These are phyloP conservation scores for Orycteropus afer DNA, from an alignment of 2,113 vertebrate genomes.

Conservation along the genomic window DNA sequence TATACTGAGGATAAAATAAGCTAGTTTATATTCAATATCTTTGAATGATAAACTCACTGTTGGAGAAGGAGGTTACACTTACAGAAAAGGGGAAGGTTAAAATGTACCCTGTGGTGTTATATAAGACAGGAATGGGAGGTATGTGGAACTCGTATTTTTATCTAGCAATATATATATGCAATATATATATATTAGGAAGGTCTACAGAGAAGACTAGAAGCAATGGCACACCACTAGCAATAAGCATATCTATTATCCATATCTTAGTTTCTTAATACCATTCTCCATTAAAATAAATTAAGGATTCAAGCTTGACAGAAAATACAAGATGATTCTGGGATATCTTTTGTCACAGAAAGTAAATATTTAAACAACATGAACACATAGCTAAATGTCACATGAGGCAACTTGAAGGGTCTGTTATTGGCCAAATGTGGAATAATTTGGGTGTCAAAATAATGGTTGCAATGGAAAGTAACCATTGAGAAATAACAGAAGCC, in stretches of 20 bases:
- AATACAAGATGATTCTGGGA: not conserved
- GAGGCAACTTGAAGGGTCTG: not conserved
- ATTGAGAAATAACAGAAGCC: not conserved
- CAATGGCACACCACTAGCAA: not conserved
- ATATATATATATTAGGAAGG: not conserved
- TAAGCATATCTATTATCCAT: not conserved
- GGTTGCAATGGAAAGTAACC: not conserved
- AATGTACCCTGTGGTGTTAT: not conserved
- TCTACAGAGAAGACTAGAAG: not conserved
- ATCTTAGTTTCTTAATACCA: not conserved
- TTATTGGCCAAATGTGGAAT: not conserved
- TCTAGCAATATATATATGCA: not conserved
- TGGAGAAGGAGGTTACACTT: not conserved
- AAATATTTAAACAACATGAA: not conserved
- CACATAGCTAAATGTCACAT: not conserved
- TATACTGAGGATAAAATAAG: not conserved
- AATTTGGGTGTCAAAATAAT: not conserved
- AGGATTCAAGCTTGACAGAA: too few species aligned
- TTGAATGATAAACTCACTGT: not conserved
- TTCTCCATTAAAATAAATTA: not conserved
- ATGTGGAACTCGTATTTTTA: not conserved
- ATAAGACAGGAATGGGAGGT: not conserved
- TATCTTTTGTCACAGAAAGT: not conserved
- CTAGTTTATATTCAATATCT: not conserved
- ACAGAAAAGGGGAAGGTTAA: not conserved